Percentiles rank a stretch among this genome's conserved stretches.
Conservation (phyloP, 2,888 invertebrate genomes). For the Mystacides longicornis region DNA sequence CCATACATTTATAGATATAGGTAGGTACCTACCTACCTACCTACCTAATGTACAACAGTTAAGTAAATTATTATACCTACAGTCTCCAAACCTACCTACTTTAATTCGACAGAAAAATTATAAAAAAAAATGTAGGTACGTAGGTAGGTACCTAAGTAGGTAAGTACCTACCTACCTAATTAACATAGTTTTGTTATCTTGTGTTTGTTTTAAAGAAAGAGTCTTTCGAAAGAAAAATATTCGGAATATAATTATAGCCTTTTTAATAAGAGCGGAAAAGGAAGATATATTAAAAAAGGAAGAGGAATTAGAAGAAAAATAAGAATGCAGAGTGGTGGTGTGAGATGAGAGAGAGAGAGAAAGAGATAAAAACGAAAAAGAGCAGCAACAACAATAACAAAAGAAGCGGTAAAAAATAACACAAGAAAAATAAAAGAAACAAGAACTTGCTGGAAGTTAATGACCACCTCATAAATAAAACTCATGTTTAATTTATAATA, state of each 20-base stretch:
- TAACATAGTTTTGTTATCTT: no score
- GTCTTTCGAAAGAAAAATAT: not conserved
- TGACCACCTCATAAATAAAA: not conserved
- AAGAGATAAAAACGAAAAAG: not conserved
- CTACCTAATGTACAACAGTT: no score
- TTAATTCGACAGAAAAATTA: no score
- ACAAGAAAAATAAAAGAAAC: not conserved
- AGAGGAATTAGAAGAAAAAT: no score
- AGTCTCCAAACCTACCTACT: no score
- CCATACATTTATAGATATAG: no score
- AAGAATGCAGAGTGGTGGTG: not conserved
- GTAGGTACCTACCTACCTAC: no score
- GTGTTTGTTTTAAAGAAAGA: not conserved
- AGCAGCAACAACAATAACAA: not conserved
- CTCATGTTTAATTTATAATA: slow-evolving; percentile 2
- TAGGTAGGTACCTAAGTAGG: no score
- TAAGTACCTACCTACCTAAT: no score
- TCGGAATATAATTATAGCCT: not conserved
- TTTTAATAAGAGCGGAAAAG: no score
- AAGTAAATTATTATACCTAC: no score
- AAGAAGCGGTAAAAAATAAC: not conserved
- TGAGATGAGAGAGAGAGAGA: not conserved
- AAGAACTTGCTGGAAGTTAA: not conserved
- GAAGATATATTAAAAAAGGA: not conserved
- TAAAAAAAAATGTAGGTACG: no score